Evolutionary conservation across 2,888 invertebrate species (phyloP).

Genomic region (Phaonia tiefii): DNA sequence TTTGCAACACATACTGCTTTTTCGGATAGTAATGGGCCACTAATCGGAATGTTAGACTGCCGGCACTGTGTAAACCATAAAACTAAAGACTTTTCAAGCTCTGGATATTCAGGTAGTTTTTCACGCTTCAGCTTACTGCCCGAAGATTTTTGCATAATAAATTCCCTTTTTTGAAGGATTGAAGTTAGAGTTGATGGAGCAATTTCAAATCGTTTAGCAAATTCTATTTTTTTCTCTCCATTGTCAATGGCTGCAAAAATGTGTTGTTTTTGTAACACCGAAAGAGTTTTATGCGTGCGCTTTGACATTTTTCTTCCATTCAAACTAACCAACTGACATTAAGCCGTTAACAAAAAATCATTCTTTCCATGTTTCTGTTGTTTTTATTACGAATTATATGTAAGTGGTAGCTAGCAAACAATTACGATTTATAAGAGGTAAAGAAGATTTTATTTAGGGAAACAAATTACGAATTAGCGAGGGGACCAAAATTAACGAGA

Average conservation of each 20-base stretch:
- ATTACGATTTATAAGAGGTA: slow-evolving; percentile 24
- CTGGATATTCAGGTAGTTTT: slow-evolving; percentile 30
- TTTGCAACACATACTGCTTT: slow-evolving; percentile 29
- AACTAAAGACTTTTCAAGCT: slow-evolving; percentile 31
- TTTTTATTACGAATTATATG: too few species aligned
- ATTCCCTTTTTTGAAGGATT: slow-evolving; percentile 4
- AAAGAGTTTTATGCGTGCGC: too few species aligned
- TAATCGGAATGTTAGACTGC: too few species aligned
- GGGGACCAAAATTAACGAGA: slow-evolving; percentile 23
- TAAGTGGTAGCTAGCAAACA: slow-evolving; percentile 20
- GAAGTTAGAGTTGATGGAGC: too few species aligned
- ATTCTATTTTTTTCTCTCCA: too few species aligned
- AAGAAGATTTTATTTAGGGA: slow-evolving; percentile 26
- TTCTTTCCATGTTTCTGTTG: slow-evolving; percentile 18
- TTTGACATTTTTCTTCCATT: too few species aligned
- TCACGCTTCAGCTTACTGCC: slow-evolving; percentile 25
- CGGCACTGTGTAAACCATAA: too few species aligned
- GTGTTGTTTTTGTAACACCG: too few species aligned
- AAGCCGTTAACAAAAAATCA: slow-evolving; percentile 24
- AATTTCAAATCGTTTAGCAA: too few species aligned
- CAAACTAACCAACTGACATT: slow-evolving; percentile 19
- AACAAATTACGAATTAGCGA: slow-evolving; percentile 26
- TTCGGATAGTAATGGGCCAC: slow-evolving; percentile 26
- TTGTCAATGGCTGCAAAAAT: too few species aligned
- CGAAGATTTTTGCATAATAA: slow-evolving; percentile 24